Evolutionary conservation across 1,140 invertebrate genomes (phyloP).

Genomic region (Fopius arisanus): DNA sequence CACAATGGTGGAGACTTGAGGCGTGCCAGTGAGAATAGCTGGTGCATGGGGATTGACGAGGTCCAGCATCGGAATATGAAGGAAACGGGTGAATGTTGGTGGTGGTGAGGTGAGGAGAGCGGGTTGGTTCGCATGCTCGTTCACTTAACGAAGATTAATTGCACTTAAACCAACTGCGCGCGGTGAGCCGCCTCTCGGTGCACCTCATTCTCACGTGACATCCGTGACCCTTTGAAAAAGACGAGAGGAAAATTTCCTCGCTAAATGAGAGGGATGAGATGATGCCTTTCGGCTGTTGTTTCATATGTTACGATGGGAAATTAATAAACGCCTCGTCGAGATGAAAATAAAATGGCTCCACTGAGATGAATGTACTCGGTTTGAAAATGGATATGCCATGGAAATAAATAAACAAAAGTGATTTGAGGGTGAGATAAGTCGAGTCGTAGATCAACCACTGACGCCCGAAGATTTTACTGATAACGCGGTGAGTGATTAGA

Average conservation of each 20-base stretch:
- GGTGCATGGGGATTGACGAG: background rate
- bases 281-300: conserved; percentile 2
- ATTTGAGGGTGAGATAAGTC: conserved; percentile 6
- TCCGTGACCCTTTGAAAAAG: conserved; percentile 27
- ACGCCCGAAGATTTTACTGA: conserved; percentile 12
- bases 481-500: conserved; percentile 35
- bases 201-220: conserved; percentile 31
- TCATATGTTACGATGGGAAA: conserved; percentile 24
- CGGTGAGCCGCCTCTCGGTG: conserved; percentile 20
- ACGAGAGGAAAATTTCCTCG: conserved; percentile 3
- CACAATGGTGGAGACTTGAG: background rate
- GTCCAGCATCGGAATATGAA: background rate
- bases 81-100: conserved; percentile 36
- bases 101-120: conserved; percentile 44
- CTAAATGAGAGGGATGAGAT: background rate
- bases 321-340: conserved; percentile 18
- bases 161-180: conserved; percentile 39
- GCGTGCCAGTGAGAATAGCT: background rate
- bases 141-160: conserved; percentile 44
- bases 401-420: conserved; percentile 5
- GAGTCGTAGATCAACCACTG: conserved; percentile 7
- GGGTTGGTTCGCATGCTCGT: conserved; percentile 30
- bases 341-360: background rate
- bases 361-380: background rate
- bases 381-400: background rate